phyloP scores from a whole-genome alignment of 2,888 invertebrate species.

The Tromatobia lineatoria region DNA sequence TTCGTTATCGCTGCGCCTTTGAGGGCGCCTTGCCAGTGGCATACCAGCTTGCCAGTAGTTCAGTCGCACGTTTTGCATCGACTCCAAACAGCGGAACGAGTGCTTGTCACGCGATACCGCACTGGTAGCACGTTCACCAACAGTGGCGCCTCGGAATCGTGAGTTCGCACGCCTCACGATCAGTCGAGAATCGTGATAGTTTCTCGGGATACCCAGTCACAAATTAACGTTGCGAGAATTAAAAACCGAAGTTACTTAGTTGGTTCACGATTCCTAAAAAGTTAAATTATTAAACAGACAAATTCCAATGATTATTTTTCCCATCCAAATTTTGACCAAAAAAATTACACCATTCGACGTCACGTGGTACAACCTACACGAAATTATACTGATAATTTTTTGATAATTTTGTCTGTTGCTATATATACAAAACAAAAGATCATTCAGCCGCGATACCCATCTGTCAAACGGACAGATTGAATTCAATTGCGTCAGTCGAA shows the following conservation, averaged over 20 bases:
- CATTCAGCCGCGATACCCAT: too few relatives aligned
- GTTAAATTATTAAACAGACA: not conserved
- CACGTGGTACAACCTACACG: too few relatives aligned
- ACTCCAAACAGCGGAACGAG: slow-evolving; percentile 40
- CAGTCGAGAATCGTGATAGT: slow-evolving; percentile 29
- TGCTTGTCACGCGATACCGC: slow-evolving; percentile 58
- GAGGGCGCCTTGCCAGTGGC: slow-evolving; percentile 49
- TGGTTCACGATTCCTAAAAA: not conserved
- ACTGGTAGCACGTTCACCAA: slow-evolving; percentile 33
- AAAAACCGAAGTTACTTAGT: not conserved
- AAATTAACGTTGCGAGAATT: slow-evolving; percentile 2
- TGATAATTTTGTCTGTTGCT: too few relatives aligned
- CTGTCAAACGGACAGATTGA: too few relatives aligned
- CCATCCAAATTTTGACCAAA: too few relatives aligned
- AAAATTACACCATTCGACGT: too few relatives aligned
- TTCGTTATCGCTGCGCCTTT: slow-evolving; percentile 53
- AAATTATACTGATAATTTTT: too few relatives aligned
- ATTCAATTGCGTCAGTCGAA: too few relatives aligned
- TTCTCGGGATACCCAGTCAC: slow-evolving; percentile 7
- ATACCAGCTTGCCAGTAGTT: slow-evolving; percentile 29
- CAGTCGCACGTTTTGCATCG: slow-evolving; percentile 60
- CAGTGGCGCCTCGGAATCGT: slow-evolving; percentile 45
- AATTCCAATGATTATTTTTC: not conserved
- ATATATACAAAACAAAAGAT: too few relatives aligned
- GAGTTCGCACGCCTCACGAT: slow-evolving; percentile 39